Evolutionary conservation across 1,140 invertebrate species (phyloP).

Genomic region (Atta cephalotes): DNA sequence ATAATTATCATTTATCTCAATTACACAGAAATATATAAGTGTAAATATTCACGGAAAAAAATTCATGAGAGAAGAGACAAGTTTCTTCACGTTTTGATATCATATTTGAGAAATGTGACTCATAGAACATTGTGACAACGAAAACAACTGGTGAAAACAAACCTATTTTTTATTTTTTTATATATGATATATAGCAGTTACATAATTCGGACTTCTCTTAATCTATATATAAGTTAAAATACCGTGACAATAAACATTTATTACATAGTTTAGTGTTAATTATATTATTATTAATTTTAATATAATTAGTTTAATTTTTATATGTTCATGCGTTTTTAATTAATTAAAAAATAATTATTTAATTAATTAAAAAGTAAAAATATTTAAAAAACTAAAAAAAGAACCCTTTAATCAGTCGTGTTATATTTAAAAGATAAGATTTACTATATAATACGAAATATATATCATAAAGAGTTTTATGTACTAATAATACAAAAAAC

Average conservation of each 20-base stretch:
- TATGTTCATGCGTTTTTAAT: background rate
- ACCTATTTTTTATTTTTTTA: conserved; percentile 25
- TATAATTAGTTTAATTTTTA: background rate
- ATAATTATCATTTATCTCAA: conserved; percentile 35
- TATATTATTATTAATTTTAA: background rate
- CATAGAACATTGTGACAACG: background rate
- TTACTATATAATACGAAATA: background rate
- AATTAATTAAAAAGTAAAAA: background rate
- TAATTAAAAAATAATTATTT: background rate
- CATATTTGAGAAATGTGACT: background rate
- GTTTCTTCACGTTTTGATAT: background rate
- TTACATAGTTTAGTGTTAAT: background rate
- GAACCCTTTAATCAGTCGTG: background rate
- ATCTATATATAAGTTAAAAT: background rate
- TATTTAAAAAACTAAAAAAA: background rate
- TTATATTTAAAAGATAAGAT: background rate
- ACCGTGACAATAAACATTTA: background rate
- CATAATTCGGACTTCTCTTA: background rate
- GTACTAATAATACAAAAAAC: background rate
- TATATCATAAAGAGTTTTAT: background rate
- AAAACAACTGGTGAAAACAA: background rate
- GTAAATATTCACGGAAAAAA: conserved; percentile 10
- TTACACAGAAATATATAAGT: conserved; percentile 5
- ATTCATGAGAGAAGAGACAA: background rate
- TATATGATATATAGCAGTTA: background rate